Percentiles rank a stretch among this genome's conserved stretches.
Conservation (phyloP, 2,113 vertebrate species). For the Larimichthys crocea region DNA sequence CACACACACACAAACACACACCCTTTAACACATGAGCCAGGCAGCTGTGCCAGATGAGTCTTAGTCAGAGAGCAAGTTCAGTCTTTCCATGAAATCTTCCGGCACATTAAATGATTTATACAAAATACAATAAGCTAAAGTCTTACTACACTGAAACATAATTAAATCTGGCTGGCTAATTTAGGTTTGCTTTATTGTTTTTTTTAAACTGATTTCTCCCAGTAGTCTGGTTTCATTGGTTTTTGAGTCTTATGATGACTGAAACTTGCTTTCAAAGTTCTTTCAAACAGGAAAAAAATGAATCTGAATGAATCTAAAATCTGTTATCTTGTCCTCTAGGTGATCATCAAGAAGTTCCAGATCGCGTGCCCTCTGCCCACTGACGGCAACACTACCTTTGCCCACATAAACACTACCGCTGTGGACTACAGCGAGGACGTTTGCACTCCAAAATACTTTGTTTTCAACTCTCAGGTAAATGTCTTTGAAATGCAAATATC, state of each 20-base stretch:
- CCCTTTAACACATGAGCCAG: neutral
- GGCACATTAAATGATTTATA: neutral
- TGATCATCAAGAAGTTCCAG: conserved; percentile 97
- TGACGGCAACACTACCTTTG: conserved; percentile 77
- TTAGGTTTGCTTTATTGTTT: neutral
- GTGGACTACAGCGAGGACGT: conserved; percentile 77
- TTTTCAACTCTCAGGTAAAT: conserved; percentile 93
- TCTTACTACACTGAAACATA: neutral
- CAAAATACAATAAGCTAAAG: neutral
- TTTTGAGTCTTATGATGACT: neutral
- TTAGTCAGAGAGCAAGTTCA: conserved; percentile 11
- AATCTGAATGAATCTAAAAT: neutral
- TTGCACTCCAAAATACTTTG: conserved; percentile 93
- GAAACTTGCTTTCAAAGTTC: neutral
- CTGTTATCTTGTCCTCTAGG: conserved; percentile 77
- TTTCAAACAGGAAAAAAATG: neutral
- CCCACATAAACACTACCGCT: conserved; percentile 64
- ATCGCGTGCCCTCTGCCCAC: conserved; percentile 87
- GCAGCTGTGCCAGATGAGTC: conserved; percentile 4
- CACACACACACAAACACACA: neutral
- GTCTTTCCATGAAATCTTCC: neutral
- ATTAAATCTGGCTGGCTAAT: neutral
- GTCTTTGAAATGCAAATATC: neutral
- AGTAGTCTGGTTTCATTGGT: neutral
- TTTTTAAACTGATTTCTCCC: neutral